Conservation (phyloP, 2,888 invertebrate species). For the Eurois occulta region DNA sequence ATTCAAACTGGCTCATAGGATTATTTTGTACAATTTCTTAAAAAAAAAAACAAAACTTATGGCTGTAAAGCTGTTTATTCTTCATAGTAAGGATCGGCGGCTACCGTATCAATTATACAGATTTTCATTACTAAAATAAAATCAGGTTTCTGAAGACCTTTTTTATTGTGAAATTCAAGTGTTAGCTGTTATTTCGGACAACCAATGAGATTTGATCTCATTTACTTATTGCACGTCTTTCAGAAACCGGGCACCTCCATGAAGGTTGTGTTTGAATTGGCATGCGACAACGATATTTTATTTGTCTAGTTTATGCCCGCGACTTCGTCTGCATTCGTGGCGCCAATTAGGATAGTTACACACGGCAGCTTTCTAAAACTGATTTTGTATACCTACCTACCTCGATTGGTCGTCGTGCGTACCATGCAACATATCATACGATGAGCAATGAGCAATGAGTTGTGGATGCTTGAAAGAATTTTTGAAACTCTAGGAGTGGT, state of each 20-base stretch:
- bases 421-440: no score
- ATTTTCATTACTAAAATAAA: neutral
- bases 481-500: neutral
- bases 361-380: no score
- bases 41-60: constrained; percentile 4
- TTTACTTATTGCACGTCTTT: neutral
- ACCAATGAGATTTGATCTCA: neutral
- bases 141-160: neutral
- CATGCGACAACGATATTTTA: neutral
- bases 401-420: no score
- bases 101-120: constrained; percentile 1
- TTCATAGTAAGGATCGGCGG: constrained; percentile 5
- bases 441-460: no score
- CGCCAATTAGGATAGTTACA: no score
- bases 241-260: neutral
- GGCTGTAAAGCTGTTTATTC: neutral
- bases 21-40: constrained; percentile 19
- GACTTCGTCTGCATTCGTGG: neutral
- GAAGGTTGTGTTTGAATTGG: constrained; percentile 6
- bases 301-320: neutral
- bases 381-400: no score
- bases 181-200: neutral
- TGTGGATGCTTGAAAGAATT: neutral
- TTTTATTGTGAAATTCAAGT: neutral
- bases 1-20: neutral